Evolutionary conservation across 2,113 vertebrate species (phyloP), one percentile per base, ranked within the genome.

Genomic region (Boleophthalmus pectinirostris): DNA sequence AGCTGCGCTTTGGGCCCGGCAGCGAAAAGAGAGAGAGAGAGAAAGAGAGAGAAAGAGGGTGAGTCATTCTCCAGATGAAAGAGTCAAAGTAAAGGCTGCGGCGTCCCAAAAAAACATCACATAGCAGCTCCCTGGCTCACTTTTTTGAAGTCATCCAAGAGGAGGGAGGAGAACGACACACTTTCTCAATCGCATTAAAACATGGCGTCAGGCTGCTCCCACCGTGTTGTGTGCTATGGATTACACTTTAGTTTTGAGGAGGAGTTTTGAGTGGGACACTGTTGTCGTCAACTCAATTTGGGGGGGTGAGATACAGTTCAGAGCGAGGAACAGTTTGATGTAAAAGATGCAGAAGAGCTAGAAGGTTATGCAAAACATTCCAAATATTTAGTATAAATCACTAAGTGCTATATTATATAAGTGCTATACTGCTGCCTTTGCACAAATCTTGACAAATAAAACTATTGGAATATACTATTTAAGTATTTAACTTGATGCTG

Each of bases 61-160:
- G 90, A 90, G 82, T 92, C 89, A 92, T 81, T 79, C 84, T 77
- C 83, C 87, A 91, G 88, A 91, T 91, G 89, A 92, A 92, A 92
- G 90, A 88, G 91, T 88, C 85, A 86, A 82, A 90, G 89, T 87
- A 86, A 90, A 89, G 80, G 80, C 87, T 89, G 73, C 81, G 85
- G 81, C 80, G 65, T 91, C 87, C 88, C 84, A 81, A 54, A 88
- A 89, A 87, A 89, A 88, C 85, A 90, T 89, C 89, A 91, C 89
- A 92, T 87, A 60, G 86, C 88, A 60, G 86, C 75, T 90, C 84
- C 82, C 83, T 83, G 73, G 82, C 85, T 83, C 84, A 85, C 81
- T 86, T 90, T 73, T 91, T 89, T 88, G 86, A 92, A 90, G 91
- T 92, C 87, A 57, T 89, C 89, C 83, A 85, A 90, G 81, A 85